Percentiles rank a stretch among this genome's conserved stretches.
Evolutionary conservation across 2,113 vertebrate species (phyloP).

Genomic region (Chaenocephalus aceratus): DNA sequence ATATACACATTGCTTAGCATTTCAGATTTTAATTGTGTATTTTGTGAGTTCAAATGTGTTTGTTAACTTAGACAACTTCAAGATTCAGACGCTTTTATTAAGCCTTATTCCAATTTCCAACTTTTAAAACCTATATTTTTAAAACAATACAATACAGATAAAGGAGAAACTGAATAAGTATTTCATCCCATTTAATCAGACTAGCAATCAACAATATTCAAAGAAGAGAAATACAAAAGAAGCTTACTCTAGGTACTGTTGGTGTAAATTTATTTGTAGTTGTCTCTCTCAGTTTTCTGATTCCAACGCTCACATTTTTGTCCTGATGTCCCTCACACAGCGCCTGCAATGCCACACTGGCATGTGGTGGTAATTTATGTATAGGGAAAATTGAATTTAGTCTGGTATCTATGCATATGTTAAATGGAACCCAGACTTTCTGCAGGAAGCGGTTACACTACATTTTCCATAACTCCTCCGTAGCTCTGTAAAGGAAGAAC

Average conservation of each 20-base stretch:
- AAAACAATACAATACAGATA: not conserved
- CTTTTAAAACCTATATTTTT: not conserved
- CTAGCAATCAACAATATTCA: not conserved
- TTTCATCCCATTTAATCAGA: not conserved
- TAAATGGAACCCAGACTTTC: constrained; percentile 20
- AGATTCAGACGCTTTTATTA: not conserved
- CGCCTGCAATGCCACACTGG: constrained; percentile 14
- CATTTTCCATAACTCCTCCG: not conserved
- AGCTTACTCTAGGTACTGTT: not conserved
- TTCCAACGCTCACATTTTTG: not conserved
- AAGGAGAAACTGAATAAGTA: not conserved
- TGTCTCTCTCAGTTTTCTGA: not conserved
- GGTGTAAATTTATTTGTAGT: not conserved
- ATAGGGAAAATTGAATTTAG: constrained; percentile 21
- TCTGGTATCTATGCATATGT: constrained; percentile 17
- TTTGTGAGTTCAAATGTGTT: too few species aligned
- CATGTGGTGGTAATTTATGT: constrained; percentile 40
- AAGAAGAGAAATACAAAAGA: not conserved
- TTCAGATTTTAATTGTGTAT: not conserved
- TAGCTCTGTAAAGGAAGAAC: constrained; percentile 8
- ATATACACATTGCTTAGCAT: not conserved
- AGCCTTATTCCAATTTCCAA: not conserved
- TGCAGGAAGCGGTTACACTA: constrained; percentile 3
- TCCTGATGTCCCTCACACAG: not conserved
- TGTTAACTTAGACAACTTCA: not conserved